Base-by-base conservation (phyloP, 2,113 vertebrate genomes). In the Oenanthe oenanthe region DNA sequence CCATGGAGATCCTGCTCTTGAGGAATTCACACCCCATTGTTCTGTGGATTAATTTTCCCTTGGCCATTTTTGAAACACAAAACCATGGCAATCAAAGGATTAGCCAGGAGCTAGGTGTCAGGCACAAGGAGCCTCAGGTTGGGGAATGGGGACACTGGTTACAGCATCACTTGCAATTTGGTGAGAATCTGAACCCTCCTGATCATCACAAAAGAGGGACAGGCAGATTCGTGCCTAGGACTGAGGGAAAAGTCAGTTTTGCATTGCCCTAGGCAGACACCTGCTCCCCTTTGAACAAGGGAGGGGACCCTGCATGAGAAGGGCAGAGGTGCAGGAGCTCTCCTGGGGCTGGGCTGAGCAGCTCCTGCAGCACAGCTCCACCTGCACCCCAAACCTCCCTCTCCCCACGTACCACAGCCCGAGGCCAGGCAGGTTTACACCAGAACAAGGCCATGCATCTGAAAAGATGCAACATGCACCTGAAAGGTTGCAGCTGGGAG, bases 351-450 rank as follows among this genome's bases (percentile, higher is more conserved):
- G 77, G 31, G 42, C 0, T 63, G 40, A 53, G 63, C 54, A 84
- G 56, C 20, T 14, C 32, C 36, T 36, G 38, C 53, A 56, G 70
- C 71, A 22, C 60, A 75, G 62, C 53, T 26, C 42, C 68, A 45
- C 29, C 29, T 21, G 36, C 58, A 60, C 40, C 45, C 58, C 26
- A 77, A 38, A 38, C 16, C 84, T n/a, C 67, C 50, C 16, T 26
- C 45, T 42, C 50, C 77, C 29, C 62, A 16, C 0, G 0, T 6
- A 13, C 32, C 18, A 19, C 58, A 40, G 12, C 19, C 6, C 2
- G 0, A 66, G 58, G 36, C 32, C 24, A 38, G 36, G 60, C 51
- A n/a, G 1, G 4, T 36, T 70, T 40, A 4, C 36, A 65, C 13
- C 34, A 56, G n/a, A 34, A 60, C 12, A 45, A 38, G 20, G 25